These are phyloP conservation scores for Trinectes maculatus DNA, from an alignment of 2,113 vertebrate species.

Conservation along the genomic window DNA sequence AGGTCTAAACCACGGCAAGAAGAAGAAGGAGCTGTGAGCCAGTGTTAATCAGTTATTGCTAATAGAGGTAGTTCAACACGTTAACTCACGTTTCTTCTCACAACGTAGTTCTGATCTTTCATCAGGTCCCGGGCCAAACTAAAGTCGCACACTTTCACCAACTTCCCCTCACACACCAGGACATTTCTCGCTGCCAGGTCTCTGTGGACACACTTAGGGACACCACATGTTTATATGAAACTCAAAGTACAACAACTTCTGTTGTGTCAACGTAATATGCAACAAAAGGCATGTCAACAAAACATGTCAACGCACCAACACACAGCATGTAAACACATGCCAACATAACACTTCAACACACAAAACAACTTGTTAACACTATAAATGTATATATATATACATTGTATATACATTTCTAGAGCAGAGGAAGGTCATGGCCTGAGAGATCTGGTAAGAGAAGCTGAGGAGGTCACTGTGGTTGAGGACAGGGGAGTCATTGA, in stretches of 20 bases:
- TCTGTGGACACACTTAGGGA: conserved; percentile 87
- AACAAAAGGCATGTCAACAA: neutral
- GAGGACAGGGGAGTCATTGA: conserved; percentile 85
- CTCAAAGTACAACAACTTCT: too few relatives aligned
- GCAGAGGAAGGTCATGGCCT: conserved; percentile 94
- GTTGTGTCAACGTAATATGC: neutral
- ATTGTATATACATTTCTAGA: conserved; percentile 93
- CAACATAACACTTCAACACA: too few relatives aligned
- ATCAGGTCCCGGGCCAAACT: conserved; percentile 88
- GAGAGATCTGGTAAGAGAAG: conserved; percentile 92
- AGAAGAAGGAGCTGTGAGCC: neutral
- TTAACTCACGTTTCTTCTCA: conserved; percentile 87
- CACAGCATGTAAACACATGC: neutral
- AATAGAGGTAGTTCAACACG: neutral
- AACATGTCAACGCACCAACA: neutral
- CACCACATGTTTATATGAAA: neutral
- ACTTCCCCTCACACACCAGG: conserved; percentile 65
- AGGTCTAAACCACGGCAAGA: conserved; percentile 47
- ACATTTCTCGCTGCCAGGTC: conserved; percentile 81
- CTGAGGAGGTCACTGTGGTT: conserved; percentile 86
- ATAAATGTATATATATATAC: too few relatives aligned
- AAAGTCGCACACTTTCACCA: conserved; percentile 85
- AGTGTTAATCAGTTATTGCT: neutral
- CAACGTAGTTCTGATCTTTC: conserved; percentile 88
- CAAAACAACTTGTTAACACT: too few relatives aligned